Evolutionary conservation across 2,888 invertebrate species (phyloP).

Genomic region (Linhomoeus sp.): DNA sequence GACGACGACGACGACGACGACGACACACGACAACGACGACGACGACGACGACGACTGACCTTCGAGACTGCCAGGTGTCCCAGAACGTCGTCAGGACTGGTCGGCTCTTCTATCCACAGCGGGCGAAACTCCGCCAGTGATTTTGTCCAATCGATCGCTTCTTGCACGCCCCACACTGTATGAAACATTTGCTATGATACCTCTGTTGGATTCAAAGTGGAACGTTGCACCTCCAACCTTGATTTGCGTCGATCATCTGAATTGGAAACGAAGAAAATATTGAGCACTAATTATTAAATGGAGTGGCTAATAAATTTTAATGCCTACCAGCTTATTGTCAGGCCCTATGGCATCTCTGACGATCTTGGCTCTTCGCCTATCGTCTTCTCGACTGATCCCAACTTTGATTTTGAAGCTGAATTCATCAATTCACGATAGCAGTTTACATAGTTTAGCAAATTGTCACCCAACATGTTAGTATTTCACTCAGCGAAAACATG

Average conservation of each 20-base stretch:
- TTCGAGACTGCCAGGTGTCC: constrained; percentile 60
- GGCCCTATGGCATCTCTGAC: constrained; percentile 56
- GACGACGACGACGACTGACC: constrained; percentile 30
- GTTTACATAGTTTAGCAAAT: too few species aligned
- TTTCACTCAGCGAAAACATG: too few species aligned
- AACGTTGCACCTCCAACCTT: constrained; percentile 41
- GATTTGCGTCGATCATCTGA: constrained; percentile 69
- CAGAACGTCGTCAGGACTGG: constrained; percentile 70
- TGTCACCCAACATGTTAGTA: too few species aligned
- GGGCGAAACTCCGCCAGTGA: constrained; percentile 50
- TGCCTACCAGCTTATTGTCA: constrained; percentile 49
- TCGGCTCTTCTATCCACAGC: constrained; percentile 79
- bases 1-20: too few species aligned
- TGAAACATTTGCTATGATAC: neutral
- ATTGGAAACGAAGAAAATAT: constrained; percentile 5
- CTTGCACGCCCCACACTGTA: constrained; percentile 55
- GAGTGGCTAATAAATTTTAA: too few species aligned
- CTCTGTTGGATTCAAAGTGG: neutral
- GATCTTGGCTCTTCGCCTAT: constrained; percentile 47
- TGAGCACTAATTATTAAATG: neutral
- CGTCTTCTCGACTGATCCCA: constrained; percentile 55
- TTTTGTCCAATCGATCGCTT: constrained; percentile 69
- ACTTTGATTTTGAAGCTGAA: constrained; percentile 69
- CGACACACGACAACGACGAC: too few species aligned
- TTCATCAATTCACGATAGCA: too few species aligned